Evolutionary conservation across 2,113 vertebrate species (phyloP), one percentile per base, ranked within the genome.

Genomic region (Poecile atricapillus): DNA sequence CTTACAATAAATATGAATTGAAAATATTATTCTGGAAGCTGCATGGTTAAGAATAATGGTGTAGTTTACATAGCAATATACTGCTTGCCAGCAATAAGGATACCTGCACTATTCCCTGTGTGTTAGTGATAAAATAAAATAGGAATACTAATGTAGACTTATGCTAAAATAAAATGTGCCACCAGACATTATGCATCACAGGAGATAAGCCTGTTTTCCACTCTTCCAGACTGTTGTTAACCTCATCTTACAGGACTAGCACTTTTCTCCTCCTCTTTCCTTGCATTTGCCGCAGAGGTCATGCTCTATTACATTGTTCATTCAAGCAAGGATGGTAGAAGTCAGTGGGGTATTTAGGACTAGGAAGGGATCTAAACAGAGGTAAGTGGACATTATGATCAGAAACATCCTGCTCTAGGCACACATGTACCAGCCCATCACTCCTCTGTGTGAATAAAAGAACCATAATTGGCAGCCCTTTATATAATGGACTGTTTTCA

Each of bases 391-490:
- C 56, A 35, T 47, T 30, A 39, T 52, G 50, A 56, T 43, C 9
- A 84, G 37, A 78, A 85, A 43, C 47, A 46, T 24, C 24, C 27
- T 60, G 43, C 63, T 75, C 24, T 59, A 53, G 52, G 44, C 52
- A 84, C 33, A 31, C 1, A 1, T 0, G 0, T 65, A 80, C 21
- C 28, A 83, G 14, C 17, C 41, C 1, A 0, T 63, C 39, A 47
- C 52, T 52, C 71, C 50, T 60, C 44, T 46, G 5, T 5, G 4
- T 8, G 19, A 87, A 52, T 59, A 84, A 68, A 90, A 87, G 65
- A 82, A 46, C 17, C 20, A 7, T 56, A 89, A 83, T 47, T 77
- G 53, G 15, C 37, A 84, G 33, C 55, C 60, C 64, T 94, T 89
- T 73, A 19, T 58, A 8, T 74, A 68, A 89, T 17, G 35, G 53